Evolutionary conservation across 2,113 vertebrate species (phyloP).

Genomic region (Mirounga angustirostris): DNA sequence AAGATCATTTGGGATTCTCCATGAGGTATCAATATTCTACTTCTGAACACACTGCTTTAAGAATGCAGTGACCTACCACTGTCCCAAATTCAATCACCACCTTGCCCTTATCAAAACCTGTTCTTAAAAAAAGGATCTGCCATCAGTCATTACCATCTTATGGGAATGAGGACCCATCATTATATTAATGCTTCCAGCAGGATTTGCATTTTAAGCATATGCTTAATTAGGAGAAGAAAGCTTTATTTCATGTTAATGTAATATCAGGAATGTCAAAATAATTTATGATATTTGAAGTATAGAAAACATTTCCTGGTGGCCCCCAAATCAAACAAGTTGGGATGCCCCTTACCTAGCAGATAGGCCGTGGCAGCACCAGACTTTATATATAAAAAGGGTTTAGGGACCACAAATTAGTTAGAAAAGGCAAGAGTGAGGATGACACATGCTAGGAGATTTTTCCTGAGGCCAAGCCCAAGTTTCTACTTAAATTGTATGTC

Average conservation of each 20-base stretch:
- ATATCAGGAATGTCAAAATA: not conserved
- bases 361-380: not conserved
- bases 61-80: not conserved
- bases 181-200: not conserved
- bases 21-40: too few species aligned
- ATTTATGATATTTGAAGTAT: not conserved
- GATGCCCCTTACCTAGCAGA: not conserved
- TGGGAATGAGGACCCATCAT: not conserved
- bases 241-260: not conserved
- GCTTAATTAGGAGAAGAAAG: constrained; percentile 36
- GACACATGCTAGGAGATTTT: not conserved
- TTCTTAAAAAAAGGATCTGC: not conserved
- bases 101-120: not conserved
- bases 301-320: not conserved
- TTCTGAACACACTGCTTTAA: not conserved
- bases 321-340: not conserved
- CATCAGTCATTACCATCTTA: not conserved
- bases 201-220: constrained; percentile 15
- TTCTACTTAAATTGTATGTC: not conserved
- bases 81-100: not conserved
- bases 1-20: not conserved
- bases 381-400: not conserved
- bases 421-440: not conserved
- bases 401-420: not conserved
- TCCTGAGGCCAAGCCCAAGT: not conserved